Evolutionary conservation across 2,113 vertebrate genomes (phyloP).

Genomic region (Salvelinus namaycush): DNA sequence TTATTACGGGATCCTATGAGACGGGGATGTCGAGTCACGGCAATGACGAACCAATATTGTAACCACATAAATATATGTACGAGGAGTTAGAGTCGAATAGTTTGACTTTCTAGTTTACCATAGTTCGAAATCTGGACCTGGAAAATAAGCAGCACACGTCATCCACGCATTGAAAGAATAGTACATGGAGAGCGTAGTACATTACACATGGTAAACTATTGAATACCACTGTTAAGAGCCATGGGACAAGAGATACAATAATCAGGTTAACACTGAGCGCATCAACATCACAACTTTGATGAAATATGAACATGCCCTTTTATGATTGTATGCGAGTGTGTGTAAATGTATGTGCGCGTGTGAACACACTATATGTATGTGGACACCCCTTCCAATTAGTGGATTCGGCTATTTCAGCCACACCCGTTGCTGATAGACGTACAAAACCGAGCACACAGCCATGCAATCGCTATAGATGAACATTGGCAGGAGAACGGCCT

Average conservation of each 20-base stretch:
- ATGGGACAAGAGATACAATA: background rate
- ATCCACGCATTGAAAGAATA: background rate
- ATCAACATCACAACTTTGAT: background rate
- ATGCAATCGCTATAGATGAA: no score
- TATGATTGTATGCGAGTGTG: background rate
- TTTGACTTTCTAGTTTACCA: conserved; percentile 18
- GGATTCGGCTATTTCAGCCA: no score
- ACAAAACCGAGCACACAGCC: no score
- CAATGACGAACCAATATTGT: background rate
- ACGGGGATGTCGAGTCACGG: background rate
- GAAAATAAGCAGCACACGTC: background rate
- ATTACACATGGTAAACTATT: background rate
- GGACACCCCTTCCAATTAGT: no score
- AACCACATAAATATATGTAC: background rate
- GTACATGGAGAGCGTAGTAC: background rate
- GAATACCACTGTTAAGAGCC: background rate
- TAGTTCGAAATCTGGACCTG: background rate
- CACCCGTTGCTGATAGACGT: no score
- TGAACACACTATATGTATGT: background rate
- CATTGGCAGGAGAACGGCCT: no score
- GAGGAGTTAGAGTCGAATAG: background rate
- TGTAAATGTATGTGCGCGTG: conserved; percentile 8
- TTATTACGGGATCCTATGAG: no score
- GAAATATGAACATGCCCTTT: no score
- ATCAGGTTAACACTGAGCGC: background rate